Conservation (phyloP, 2,113 vertebrate species). For the Ia io region DNA sequence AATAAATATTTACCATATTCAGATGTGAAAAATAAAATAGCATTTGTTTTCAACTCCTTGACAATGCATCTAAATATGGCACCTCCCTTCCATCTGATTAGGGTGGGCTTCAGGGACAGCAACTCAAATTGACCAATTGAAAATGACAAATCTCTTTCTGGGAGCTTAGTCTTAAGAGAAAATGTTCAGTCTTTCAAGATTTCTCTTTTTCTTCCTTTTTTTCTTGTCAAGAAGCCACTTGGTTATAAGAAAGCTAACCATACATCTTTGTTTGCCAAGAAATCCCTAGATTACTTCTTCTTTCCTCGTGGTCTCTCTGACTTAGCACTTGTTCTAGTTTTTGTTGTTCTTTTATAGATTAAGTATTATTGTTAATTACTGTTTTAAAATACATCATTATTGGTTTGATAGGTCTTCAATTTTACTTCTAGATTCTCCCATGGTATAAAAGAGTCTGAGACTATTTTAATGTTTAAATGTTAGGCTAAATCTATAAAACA, state of each 20-base stretch:
- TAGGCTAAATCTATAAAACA: not conserved
- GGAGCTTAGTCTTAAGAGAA: not conserved
- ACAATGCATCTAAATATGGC: not conserved
- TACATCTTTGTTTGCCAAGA: not conserved
- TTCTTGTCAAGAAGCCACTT: not conserved
- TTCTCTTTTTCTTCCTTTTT: not conserved
- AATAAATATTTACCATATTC: not conserved
- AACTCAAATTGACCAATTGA: not conserved
- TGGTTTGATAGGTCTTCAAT: not conserved
- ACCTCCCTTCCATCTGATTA: not conserved
- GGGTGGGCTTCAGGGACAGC: not conserved
- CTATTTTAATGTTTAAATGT: not conserved
- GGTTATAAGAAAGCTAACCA: not conserved
- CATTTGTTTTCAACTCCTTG: not conserved
- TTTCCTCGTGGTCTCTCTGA: not conserved
- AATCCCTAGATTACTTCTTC: not conserved
- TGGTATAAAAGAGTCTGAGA: not conserved
- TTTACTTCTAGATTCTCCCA: not conserved
- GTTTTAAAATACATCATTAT: not conserved
- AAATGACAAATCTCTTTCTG: not conserved
- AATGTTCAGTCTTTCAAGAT: not conserved
- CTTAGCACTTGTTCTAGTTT: not conserved
- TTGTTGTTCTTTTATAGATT: not conserved
- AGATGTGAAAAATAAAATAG: not conserved
- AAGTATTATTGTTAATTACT: not conserved